Conservation (phyloP, 2,797 vertebrate genomes). For the Percopsis omiscomaycus region DNA sequence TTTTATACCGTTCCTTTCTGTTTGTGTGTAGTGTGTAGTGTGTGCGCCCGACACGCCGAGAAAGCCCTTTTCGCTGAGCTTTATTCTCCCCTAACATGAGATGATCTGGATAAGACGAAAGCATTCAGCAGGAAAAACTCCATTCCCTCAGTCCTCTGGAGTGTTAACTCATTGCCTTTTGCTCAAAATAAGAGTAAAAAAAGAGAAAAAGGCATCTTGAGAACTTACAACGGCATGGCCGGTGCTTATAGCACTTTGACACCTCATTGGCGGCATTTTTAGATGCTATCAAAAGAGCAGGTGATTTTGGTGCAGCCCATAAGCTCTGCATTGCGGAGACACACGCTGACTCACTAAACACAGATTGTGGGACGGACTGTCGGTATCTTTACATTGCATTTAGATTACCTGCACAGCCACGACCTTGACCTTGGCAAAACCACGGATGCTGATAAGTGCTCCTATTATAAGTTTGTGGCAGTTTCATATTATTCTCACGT, state of each 20-base stretch:
- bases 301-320: slow-evolving; percentile 67
- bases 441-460: background rate
- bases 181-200: background rate
- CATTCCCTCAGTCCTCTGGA: slow-evolving; percentile 39
- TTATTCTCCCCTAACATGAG: slow-evolving; percentile 39
- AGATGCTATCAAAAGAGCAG: slow-evolving; percentile 63
- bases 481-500: background rate
- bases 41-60: slow-evolving; percentile 29
- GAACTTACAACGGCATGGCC: slow-evolving; percentile 22
- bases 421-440: slow-evolving; percentile 15
- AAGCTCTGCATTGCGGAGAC: slow-evolving; percentile 71
- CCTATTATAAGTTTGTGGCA: too few species aligned
- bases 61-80: slow-evolving; percentile 20
- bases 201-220: slow-evolving; percentile 6
- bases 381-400: slow-evolving; percentile 27
- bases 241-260: slow-evolving; percentile 51
- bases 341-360: slow-evolving; percentile 52
- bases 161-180: slow-evolving; percentile 49
- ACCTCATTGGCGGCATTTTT: slow-evolving; percentile 53
- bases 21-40: slow-evolving; percentile 29
- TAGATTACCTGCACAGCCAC: slow-evolving; percentile 24
- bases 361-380: slow-evolving; percentile 26
- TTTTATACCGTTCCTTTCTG: background rate
- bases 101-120: slow-evolving; percentile 56
- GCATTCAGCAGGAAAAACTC: slow-evolving; percentile 45